phyloP scores from a whole-genome alignment of 2,797 vertebrate genomes.

The Buphagus erythrorhynchus region DNA sequence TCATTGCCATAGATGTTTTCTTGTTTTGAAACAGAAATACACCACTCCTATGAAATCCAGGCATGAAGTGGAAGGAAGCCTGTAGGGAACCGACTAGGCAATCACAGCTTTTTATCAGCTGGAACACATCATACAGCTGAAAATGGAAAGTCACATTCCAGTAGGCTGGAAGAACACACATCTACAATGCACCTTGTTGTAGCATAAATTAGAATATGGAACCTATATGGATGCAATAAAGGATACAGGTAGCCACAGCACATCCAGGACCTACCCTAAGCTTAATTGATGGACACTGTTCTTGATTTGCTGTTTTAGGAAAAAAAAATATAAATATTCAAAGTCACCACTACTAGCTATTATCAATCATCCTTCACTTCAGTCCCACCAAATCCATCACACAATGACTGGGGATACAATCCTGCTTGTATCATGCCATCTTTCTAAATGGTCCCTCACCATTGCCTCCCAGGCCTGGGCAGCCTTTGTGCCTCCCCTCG shows the following conservation, averaged over 20 bases:
- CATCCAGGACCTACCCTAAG: not conserved
- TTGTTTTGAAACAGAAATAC: constrained; percentile 24
- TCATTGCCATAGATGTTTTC: not conserved
- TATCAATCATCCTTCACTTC: not conserved
- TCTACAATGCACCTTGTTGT: not conserved
- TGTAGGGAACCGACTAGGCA: not conserved
- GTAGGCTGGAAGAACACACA: not conserved
- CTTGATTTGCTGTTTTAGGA: not conserved
- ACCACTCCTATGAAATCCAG: not conserved
- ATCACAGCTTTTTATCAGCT: not conserved
- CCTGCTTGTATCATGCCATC: fast-evolving
- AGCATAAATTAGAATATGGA: not conserved
- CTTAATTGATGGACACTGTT: not conserved
- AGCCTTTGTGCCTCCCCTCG: not conserved
- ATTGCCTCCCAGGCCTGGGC: not conserved
- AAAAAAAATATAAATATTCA: not conserved
- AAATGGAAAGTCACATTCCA: not conserved
- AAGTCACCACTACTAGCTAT: not conserved
- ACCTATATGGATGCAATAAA: not conserved
- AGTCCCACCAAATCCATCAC: not conserved
- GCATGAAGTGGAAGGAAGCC: not conserved
- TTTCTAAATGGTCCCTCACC: fast-evolving
- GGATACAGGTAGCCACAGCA: not conserved
- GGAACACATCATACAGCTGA: not conserved
- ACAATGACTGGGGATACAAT: fast-evolving